Evolutionary conservation across 1,140 invertebrate genomes (phyloP).

Genomic region (Papilio dardanus): DNA sequence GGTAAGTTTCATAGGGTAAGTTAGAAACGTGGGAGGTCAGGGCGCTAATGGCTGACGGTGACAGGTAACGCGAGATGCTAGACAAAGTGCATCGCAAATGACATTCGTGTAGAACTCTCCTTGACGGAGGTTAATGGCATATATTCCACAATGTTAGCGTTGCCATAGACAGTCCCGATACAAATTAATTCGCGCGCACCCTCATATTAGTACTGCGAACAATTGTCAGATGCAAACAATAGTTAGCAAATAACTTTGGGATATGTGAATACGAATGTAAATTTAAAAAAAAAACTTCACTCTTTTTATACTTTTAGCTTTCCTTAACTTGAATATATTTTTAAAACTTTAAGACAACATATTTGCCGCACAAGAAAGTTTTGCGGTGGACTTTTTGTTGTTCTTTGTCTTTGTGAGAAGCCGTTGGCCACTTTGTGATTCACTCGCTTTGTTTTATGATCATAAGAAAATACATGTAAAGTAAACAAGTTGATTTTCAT

Average conservation of each 20-base stretch:
- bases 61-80: conserved; percentile 77
- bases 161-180: conserved; percentile 11
- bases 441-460: conserved; percentile 38
- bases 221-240: background rate
- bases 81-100: conserved; percentile 79
- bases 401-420: conserved; percentile 36
- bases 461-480: conserved; percentile 38
- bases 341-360: conserved; percentile 36
- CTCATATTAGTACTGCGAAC: background rate
- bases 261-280: background rate
- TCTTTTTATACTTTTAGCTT: conserved; percentile 17
- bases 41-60: conserved; percentile 73
- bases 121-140: conserved; percentile 66
- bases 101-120: conserved; percentile 56
- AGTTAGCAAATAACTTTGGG: background rate
- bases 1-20: conserved; percentile 74
- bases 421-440: conserved; percentile 36
- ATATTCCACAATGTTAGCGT: conserved; percentile 28
- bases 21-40: conserved; percentile 71
- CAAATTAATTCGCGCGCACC: background rate
- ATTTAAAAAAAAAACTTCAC: background rate
- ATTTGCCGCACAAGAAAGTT: conserved; percentile 36
- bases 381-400: conserved; percentile 29
- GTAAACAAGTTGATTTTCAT: conserved; percentile 39
- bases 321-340: conserved; percentile 24